These are phyloP conservation scores for Pandemis heparana DNA, from an alignment of 2,888 invertebrate species.

Conservation along the genomic window DNA sequence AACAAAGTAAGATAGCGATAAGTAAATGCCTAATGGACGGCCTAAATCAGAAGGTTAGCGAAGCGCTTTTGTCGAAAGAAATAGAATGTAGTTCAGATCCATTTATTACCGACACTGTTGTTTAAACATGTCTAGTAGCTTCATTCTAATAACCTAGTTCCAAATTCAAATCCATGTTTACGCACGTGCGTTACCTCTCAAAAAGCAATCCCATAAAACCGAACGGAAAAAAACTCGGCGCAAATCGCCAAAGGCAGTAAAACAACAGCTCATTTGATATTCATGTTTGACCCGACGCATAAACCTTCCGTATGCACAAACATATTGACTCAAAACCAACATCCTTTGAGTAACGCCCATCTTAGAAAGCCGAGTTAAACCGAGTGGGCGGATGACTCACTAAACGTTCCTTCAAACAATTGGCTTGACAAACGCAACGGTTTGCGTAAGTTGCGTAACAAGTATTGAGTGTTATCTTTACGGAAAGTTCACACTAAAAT, in stretches of 20 bases:
- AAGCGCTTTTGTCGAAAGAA: no score
- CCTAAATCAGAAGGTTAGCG: no score
- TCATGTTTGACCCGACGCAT: conserved; percentile 37
- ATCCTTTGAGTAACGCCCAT: conserved; percentile 45
- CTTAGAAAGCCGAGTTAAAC: conserved; percentile 49
- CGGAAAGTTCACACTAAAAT: conserved; percentile 39
- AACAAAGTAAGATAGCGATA: no score
- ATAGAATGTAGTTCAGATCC: no score
- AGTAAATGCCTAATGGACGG: no score
- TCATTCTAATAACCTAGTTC: neutral
- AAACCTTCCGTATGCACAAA: conserved; percentile 41
- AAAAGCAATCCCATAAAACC: conserved; percentile 16
- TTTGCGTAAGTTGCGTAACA: conserved; percentile 74
- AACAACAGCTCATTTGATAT: conserved; percentile 40
- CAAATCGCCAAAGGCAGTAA: conserved; percentile 30
- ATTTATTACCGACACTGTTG: neutral
- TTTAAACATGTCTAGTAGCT: neutral
- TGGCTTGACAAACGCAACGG: conserved; percentile 52
- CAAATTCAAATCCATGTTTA: neutral
- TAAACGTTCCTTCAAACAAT: conserved; percentile 60
- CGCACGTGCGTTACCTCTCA: conserved; percentile 3
- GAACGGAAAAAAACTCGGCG: conserved; percentile 18
- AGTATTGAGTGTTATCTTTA: conserved; percentile 6
- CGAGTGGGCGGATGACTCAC: conserved; percentile 52
- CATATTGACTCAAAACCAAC: conserved; percentile 41